Evolutionary conservation across 1,140 invertebrate genomes (phyloP), one percentile per base, ranked within the genome.

Genomic region (Maniola jurtina): DNA sequence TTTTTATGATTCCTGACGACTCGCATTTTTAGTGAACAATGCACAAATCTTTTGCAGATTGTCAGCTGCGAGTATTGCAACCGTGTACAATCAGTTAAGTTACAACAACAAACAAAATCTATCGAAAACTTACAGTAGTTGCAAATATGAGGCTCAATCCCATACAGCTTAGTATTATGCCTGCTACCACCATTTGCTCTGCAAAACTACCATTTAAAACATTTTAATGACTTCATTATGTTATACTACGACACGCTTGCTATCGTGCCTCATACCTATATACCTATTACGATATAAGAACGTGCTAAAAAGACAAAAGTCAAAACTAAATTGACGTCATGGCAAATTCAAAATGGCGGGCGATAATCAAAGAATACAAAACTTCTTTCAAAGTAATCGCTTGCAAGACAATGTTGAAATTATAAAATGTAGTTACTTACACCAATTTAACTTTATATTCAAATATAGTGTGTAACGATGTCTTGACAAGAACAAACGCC

Each of bases 381-480:
- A 25, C 25, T 25, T 25, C 25, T 25, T 25, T 25, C 25, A 25
- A 25, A 25, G 25, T 1, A 25, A 4, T 25, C 25, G 4, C 25
- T n/a, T 25, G 25, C 25, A 47, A 1, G 1, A 47, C 6, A n/a
- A 47, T 52, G 13, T 52, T 25, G 33, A 13, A 57, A 13, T 16
- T 33, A 47, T 14, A 47, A 52, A 33, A 16, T 10, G 34, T 61
- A 40, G 15, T 14, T n/a, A 83, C 87, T 83, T 81, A 89, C 87
- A 89, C 84, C 54, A 89, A 70, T 81, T 83, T 83, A 13, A 89
- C 84, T 73, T 69, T 80, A 62, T 87, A 88, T 72, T 89, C 87
- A 68, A 89, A 89, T 55, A 89, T 87, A 36, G 78, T 86, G 54
- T 89, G 87, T 36, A 89, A 64, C 14, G 80, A 81, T 40, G 86